Evolutionary conservation across 2,797 vertebrate species (phyloP).

Genomic region (Pantherophis vulpinus): DNA sequence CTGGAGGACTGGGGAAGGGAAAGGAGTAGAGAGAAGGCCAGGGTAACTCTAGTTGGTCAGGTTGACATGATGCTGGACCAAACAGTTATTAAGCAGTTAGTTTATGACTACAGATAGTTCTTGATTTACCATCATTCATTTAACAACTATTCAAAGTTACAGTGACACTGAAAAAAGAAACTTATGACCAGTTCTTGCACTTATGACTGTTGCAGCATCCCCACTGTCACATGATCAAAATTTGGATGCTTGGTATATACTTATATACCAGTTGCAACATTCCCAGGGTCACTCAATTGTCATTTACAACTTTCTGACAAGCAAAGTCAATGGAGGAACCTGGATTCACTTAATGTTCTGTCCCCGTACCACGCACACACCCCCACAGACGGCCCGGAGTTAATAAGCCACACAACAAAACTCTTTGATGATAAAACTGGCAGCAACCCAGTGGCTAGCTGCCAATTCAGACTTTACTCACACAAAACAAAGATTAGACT

Average conservation of each 20-base stretch:
- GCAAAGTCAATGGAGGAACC: neutral
- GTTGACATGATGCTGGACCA: neutral
- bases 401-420: too few species aligned
- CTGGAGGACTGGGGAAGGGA: neutral
- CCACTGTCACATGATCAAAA: neutral
- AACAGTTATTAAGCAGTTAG: neutral
- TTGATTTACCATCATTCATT: neutral
- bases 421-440: too few species aligned
- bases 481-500: too few species aligned
- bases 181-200: neutral
- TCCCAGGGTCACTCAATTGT: neutral
- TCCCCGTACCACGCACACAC: too few species aligned
- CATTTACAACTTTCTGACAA: neutral
- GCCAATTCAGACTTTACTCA: too few species aligned
- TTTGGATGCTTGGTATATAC: neutral
- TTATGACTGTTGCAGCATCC: neutral
- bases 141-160: neutral
- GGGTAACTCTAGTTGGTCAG: neutral
- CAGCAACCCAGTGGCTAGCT: too few species aligned
- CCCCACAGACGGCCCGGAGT: too few species aligned
- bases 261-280: neutral
- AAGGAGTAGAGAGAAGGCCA: neutral
- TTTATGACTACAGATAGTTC: neutral
- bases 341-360: neutral
- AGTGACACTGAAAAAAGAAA: neutral